Evolutionary conservation across 2,888 invertebrate species (phyloP), one percentile per base, ranked within the genome.

Genomic region (Biston stratarius): DNA sequence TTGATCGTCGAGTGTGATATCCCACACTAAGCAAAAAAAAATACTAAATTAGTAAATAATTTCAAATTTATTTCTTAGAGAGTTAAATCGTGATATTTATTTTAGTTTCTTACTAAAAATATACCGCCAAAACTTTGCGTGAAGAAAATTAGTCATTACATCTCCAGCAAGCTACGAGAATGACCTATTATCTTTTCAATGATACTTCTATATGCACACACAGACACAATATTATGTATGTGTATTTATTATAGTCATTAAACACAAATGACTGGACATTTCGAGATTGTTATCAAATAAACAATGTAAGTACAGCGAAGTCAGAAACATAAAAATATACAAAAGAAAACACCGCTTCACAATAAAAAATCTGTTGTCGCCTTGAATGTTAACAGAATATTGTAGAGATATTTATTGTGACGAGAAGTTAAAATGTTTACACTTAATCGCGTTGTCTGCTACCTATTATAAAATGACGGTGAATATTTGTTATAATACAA

Each of bases 221-320:
- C 34, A 59, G 14, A 45, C 61, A 49, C 55, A 60, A 62, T 49
- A 59, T 14, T 49, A 63, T 14, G 61, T 44, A 45, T 53, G 45
- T 57, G 57, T 66, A 56, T 67, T 62, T 60, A 67, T 67, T 62
- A 71, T 70, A 72, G 75, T 79, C 76, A 83, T 83, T 83, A 85
- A 71, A 70, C 67, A 68, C 75, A 81, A 83, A 84, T 81, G 74
- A 80, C 78, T 78, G 64, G 59, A 78, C 74, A 75, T 79, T 77
- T 78, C 74, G 69, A 86, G 88, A 89, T 89, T 70, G 77, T 81
- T 86, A 89, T 90, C 89, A 81, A 78, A 84, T 85, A 83, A 83
- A 89, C 87, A 89, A 88, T 85, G 83, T 79, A 58, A 66, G 67
- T 77, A 80, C 71, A 62, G 74, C 70, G 74, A 47, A 66, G 45